phyloP scores from a whole-genome alignment of 2,113 vertebrate genomes.

The Cichladusa arquata region DNA sequence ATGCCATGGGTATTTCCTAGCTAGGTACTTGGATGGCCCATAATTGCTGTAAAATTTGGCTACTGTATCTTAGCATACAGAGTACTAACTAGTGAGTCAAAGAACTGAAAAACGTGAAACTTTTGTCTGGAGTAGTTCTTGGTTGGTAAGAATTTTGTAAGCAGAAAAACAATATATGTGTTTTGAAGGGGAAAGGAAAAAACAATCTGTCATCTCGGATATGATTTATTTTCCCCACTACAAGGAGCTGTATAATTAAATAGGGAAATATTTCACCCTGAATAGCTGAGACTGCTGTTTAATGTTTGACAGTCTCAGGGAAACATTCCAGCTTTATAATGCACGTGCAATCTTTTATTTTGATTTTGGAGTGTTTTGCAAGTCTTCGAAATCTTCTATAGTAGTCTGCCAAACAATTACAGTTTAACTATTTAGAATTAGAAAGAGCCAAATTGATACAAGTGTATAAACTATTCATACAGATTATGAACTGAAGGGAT shows the following conservation, averaged over 20 bases:
- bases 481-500: background rate
- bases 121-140: background rate
- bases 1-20: background rate
- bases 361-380: background rate
- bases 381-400: background rate
- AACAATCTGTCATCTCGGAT: background rate
- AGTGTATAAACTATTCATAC: background rate
- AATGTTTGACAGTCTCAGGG: background rate
- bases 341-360: background rate
- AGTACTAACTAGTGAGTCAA: background rate
- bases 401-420: background rate
- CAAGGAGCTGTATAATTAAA: background rate
- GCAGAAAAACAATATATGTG: background rate
- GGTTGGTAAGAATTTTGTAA: background rate
- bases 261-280: background rate
- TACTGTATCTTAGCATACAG: background rate
- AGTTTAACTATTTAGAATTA: background rate
- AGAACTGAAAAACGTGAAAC: background rate
- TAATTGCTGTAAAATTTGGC: background rate
- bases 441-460: background rate
- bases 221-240: background rate
- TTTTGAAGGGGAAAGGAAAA: background rate
- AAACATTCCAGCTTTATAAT: background rate
- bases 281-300: background rate
- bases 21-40: background rate